A percentile compares a stretch with the other conserved stretches of the same genome.
These are phyloP conservation scores for Lasioglossum pauxillum DNA, from an alignment of 2,888 invertebrate genomes.

Conservation along the genomic window DNA sequence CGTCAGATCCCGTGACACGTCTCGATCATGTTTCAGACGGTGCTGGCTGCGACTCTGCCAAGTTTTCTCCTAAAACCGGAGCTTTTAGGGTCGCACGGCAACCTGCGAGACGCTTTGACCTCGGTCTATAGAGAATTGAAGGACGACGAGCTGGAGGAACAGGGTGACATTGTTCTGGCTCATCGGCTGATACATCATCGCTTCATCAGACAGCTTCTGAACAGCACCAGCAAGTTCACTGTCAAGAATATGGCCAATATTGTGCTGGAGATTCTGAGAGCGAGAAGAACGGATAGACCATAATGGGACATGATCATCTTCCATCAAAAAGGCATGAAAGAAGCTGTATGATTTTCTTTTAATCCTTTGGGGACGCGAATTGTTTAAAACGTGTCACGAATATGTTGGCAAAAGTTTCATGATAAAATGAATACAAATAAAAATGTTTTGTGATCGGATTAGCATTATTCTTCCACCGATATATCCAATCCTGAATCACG, in stretches of 20 bases:
- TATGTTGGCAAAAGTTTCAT: too few relatives aligned
- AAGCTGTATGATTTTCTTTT: neutral
- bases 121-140: slow-evolving; percentile 63
- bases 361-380: neutral
- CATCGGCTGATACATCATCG: slow-evolving; percentile 75
- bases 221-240: slow-evolving; percentile 67
- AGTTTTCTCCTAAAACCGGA: slow-evolving; percentile 54
- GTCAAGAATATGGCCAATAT: slow-evolving; percentile 53
- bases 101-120: slow-evolving; percentile 63
- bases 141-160: slow-evolving; percentile 59
- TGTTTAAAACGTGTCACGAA: too few relatives aligned
- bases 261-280: slow-evolving; percentile 35
- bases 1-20: neutral
- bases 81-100: slow-evolving; percentile 46
- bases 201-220: slow-evolving; percentile 66
- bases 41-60: slow-evolving; percentile 68
- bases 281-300: neutral
- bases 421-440: too few relatives aligned
- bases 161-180: slow-evolving; percentile 61
- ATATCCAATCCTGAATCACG: too few relatives aligned
- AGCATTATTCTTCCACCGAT: too few relatives aligned
- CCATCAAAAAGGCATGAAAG: neutral
- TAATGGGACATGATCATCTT: neutral
- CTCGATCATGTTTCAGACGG: slow-evolving; percentile 55
- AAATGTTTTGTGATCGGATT: too few relatives aligned